Conservation (phyloP, 2,888 invertebrate species). For the Meiosimyza platycephala region DNA sequence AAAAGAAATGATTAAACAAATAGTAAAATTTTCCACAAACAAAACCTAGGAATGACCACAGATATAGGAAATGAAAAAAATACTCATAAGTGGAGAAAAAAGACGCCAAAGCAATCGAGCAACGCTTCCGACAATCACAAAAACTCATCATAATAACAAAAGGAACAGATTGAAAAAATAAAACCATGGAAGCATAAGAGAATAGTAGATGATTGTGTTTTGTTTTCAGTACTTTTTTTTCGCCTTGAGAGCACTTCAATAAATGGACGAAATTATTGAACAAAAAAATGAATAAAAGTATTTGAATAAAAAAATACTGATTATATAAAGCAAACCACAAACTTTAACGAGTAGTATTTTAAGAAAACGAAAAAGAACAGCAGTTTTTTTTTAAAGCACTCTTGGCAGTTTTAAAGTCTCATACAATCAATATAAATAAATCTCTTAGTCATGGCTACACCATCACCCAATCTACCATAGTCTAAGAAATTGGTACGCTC, state of each 20-base stretch:
- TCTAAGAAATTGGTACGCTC: too few species aligned
- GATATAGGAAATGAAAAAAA: neutral
- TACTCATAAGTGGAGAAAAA: slow-evolving; percentile 1
- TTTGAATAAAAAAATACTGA: too few species aligned
- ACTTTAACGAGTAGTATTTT: too few species aligned
- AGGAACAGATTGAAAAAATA: neutral
- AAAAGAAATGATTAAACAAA: slow-evolving; percentile 2
- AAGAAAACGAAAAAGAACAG: too few species aligned
- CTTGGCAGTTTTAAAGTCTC: too few species aligned
- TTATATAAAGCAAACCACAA: too few species aligned
- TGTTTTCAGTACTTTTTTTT: slow-evolving; percentile 23
- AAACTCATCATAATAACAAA: slow-evolving; percentile 9
- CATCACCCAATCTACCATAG: too few species aligned
- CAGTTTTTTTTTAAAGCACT: too few species aligned
- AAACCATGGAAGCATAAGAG: neutral
- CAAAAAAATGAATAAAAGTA: neutral
- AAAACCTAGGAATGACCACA: slow-evolving; percentile 2
- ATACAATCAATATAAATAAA: too few species aligned
- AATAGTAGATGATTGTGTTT: slow-evolving; percentile 17
- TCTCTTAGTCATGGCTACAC: too few species aligned
- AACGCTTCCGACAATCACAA: slow-evolving; percentile 15
- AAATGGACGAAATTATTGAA: slow-evolving; percentile 5
- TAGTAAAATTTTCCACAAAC: slow-evolving; percentile 12
- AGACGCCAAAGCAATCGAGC: neutral
- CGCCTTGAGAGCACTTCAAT: slow-evolving; percentile 12